phyloP scores from a whole-genome alignment of 2,797 vertebrate species.

The Chelidonichthys spinosus region DNA sequence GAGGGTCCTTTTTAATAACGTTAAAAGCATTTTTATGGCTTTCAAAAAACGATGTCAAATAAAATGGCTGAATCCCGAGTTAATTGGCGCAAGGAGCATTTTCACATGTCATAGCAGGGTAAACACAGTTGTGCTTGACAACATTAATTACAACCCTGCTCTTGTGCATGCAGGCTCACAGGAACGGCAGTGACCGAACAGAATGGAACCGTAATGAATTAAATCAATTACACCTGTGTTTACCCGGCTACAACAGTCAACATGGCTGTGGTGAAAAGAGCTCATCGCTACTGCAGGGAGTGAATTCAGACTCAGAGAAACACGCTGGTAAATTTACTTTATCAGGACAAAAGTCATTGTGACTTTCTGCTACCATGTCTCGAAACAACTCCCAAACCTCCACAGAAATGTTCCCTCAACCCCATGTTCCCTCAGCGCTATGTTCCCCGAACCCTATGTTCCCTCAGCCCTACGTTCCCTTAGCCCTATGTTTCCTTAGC shows the following conservation, averaged over 20 bases:
- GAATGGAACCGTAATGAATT: not conserved
- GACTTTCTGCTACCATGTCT: not conserved
- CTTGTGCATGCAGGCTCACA: not conserved
- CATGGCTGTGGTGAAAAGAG: too few species aligned
- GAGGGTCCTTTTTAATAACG: not conserved
- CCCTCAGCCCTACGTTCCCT: too few species aligned
- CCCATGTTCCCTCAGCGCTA: too few species aligned
- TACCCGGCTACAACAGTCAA: not conserved
- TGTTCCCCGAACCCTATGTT: too few species aligned
- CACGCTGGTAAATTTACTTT: not conserved
- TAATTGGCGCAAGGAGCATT: not conserved
- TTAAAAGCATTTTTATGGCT: not conserved
- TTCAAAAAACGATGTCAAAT: not conserved
- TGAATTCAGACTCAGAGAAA: not conserved
- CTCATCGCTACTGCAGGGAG: not conserved
- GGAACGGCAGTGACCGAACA: not conserved
- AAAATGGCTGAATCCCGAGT: not conserved
- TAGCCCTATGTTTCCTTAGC: too few species aligned
- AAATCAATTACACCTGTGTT: not conserved
- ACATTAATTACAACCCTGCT: not conserved
- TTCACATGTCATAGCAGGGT: not conserved
- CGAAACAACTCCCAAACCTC: not conserved
- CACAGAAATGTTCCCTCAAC: too few species aligned
- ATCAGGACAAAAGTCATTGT: not conserved
- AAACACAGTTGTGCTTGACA: not conserved